These are phyloP conservation scores for Tenthredo livida DNA, from an alignment of 2,888 invertebrate genomes.

Conservation along the genomic window DNA sequence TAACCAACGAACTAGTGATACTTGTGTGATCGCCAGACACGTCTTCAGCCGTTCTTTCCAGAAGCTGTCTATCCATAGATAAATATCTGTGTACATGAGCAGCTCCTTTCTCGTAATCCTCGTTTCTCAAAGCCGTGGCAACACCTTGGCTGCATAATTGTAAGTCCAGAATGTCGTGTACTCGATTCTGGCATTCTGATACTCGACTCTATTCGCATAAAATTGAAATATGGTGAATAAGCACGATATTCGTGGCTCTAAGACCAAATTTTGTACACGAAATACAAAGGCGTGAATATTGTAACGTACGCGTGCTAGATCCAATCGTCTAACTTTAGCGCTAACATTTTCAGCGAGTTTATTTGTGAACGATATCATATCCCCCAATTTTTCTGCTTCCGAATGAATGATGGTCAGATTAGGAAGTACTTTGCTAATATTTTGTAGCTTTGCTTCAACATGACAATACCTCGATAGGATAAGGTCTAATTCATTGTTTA, in stretches of 20 bases:
- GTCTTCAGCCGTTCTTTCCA: constrained; percentile 89
- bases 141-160: constrained; percentile 99
- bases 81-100: constrained; percentile 96
- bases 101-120: constrained; percentile 98
- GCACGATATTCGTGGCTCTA: background rate
- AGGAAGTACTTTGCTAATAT: constrained; percentile 89
- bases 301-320: constrained; percentile 90
- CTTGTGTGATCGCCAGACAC: constrained; percentile 86
- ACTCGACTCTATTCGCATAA: constrained; percentile 86
- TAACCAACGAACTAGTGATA: constrained; percentile 85
- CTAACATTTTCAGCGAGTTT: constrained; percentile 95
- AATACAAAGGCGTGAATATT: constrained; percentile 18
- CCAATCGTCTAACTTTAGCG: constrained; percentile 95
- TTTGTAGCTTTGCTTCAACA: constrained; percentile 89
- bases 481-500: constrained; percentile 85
- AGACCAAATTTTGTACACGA: background rate
- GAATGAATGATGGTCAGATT: constrained; percentile 88
- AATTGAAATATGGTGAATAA: background rate
- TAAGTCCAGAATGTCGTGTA: constrained; percentile 96
- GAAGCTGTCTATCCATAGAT: constrained; percentile 92
- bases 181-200: constrained; percentile 95
- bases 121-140: constrained; percentile 93
- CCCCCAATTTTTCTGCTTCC: constrained; percentile 90
- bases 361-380: constrained; percentile 93
- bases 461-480: constrained; percentile 87